Evolutionary conservation across 2,888 invertebrate genomes (phyloP).

Genomic region (Euplexia lucipara): DNA sequence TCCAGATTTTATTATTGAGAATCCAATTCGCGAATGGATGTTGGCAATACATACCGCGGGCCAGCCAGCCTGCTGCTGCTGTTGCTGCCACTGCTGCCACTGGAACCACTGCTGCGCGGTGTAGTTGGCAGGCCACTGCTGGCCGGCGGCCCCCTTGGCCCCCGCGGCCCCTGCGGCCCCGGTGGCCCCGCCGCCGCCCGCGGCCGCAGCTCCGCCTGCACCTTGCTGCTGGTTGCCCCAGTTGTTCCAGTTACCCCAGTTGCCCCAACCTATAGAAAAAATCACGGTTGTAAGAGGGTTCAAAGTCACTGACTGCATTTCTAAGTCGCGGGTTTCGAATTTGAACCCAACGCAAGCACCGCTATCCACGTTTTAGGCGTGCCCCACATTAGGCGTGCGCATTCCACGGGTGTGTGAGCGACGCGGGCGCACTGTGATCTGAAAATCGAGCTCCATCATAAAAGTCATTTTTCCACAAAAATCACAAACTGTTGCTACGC

Average conservation of each 20-base stretch:
- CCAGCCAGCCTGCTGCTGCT: constrained; percentile 83
- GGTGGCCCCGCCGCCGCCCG: constrained; percentile 30
- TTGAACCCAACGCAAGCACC: too few relatives aligned
- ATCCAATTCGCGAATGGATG: too few relatives aligned
- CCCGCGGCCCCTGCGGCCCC: constrained; percentile 56
- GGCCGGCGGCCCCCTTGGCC: constrained; percentile 59
- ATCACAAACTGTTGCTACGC: too few relatives aligned
- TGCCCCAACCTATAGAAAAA: constrained; percentile 73
- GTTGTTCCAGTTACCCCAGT: constrained; percentile 83
- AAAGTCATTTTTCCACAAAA: too few relatives aligned
- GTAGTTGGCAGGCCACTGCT: constrained; percentile 59
- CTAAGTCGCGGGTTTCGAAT: too few relatives aligned
- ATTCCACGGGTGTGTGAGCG: too few relatives aligned
- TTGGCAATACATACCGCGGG: constrained; percentile 72
- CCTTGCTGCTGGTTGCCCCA: constrained; percentile 73
- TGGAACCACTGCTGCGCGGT: constrained; percentile 22
- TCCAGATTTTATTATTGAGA: too few relatives aligned
- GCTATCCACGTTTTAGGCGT: too few relatives aligned
- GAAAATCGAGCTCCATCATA: too few relatives aligned
- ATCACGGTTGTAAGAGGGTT: neutral
- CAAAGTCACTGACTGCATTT: too few relatives aligned
- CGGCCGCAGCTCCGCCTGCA: constrained; percentile 36
- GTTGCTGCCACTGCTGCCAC: constrained; percentile 79
- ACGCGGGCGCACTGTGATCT: too few relatives aligned
- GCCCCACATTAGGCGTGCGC: too few relatives aligned